Conservation (phyloP, 64 coral and sea anemone species). For the Trachythela sp. region DNA sequence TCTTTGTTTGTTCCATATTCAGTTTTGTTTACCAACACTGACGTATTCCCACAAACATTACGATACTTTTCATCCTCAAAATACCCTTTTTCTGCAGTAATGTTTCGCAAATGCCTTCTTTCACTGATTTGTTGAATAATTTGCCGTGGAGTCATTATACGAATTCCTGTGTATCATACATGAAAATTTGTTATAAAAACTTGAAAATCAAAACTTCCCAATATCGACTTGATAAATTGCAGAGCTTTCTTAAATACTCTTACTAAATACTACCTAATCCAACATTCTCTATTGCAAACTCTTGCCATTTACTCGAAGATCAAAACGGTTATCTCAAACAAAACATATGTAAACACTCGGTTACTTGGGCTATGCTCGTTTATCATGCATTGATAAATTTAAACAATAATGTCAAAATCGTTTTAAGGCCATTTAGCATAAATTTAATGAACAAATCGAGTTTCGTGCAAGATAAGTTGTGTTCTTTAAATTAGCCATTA, state of each 20-base stretch:
- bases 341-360: neutral
- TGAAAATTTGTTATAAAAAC: neutral
- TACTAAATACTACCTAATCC: neutral
- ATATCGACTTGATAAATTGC: neutral
- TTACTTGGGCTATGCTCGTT: neutral
- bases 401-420: too few relatives aligned
- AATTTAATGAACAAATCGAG: too few relatives aligned
- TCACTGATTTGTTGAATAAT: neutral
- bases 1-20: neutral
- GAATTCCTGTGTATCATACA: neutral
- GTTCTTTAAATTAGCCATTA: too few relatives aligned
- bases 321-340: neutral
- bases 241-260: neutral
- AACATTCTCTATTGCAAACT: neutral
- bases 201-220: neutral
- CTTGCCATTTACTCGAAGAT: neutral
- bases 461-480: too few relatives aligned
- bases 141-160: neutral
- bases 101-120: neutral
- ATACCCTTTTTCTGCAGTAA: neutral
- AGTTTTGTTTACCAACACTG: neutral
- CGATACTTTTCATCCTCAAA: neutral
- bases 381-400: neutral
- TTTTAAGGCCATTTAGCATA: too few relatives aligned
- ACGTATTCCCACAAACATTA: neutral